Percentiles rank a stretch among this genome's conserved stretches.
These are phyloP conservation scores for Callyntrura guangdongensis DNA, from an alignment of 2,888 invertebrate species.

Conservation along the genomic window DNA sequence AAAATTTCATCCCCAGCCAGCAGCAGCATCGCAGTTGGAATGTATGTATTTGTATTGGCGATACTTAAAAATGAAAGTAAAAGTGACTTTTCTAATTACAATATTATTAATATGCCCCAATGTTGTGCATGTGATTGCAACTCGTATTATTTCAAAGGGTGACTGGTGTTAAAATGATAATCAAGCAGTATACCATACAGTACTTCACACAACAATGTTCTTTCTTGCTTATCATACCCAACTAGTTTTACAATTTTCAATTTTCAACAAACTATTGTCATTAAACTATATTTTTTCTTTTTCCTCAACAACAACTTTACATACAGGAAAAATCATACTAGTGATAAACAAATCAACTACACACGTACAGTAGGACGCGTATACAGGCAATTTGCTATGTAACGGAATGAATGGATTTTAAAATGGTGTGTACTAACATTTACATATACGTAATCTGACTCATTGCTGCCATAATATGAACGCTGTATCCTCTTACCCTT, in stretches of 20 bases:
- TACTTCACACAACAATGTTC: background rate
- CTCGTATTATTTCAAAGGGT: slow-evolving; percentile 23
- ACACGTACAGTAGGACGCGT: background rate
- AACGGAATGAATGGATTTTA: slow-evolving; percentile 14
- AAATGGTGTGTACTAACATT: background rate
- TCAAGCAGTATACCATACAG: background rate
- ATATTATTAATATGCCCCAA: slow-evolving; percentile 47
- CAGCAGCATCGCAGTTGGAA: background rate
- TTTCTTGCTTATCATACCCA: background rate
- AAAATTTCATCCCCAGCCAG: slow-evolving; percentile 18
- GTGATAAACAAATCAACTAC: background rate
- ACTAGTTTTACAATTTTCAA: slow-evolving; percentile 5
- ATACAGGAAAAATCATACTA: background rate
- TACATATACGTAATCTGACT: slow-evolving; percentile 32
- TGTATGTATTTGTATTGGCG: background rate
- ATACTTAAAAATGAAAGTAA: slow-evolving; percentile 40
- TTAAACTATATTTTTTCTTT: slow-evolving; percentile 8
- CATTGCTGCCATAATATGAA: too few relatives aligned
- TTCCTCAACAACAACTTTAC: slow-evolving; percentile 8
- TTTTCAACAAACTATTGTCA: slow-evolving; percentile 2
- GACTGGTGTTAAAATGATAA: slow-evolving; percentile 19
- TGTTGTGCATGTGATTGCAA: background rate
- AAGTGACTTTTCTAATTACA: slow-evolving; percentile 47
- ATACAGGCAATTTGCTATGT: slow-evolving; percentile 18
- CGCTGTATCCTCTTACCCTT: background rate